A percentile compares a stretch with the other conserved stretches of the same genome.
phyloP scores from a whole-genome alignment of 2,888 invertebrate genomes.

The Clistopyga incitator region DNA sequence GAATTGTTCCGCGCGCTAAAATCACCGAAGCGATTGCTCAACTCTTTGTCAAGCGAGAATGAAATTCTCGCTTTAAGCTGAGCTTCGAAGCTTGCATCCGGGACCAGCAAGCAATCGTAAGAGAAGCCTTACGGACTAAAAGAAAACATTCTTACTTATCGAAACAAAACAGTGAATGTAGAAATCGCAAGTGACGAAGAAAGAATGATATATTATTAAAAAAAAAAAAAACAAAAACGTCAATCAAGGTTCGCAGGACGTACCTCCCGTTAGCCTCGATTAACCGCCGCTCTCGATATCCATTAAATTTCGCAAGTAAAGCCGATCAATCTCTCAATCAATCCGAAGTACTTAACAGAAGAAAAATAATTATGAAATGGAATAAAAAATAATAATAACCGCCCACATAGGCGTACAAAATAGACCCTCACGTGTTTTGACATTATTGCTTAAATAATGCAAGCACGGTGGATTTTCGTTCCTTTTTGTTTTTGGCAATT shows the following conservation, averaged over 20 bases:
- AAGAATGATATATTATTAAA: not conserved
- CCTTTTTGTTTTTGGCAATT: conserved; percentile 65
- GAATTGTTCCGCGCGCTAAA: conserved; percentile 81
- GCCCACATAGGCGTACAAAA: conserved; percentile 79
- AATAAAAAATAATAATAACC: conserved; percentile 57
- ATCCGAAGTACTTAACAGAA: conserved; percentile 8
- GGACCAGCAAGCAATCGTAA: conserved; percentile 82
- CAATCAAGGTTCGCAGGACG: conserved; percentile 70
- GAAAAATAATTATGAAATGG: conserved; percentile 20
- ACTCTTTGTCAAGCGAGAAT: conserved; percentile 29
- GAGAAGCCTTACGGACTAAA: conserved; percentile 70
- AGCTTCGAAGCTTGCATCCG: conserved; percentile 70
- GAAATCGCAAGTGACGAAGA: conserved; percentile 32
- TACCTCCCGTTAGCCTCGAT: conserved; percentile 72
- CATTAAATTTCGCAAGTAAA: conserved; percentile 17
- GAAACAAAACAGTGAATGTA: conserved; percentile 36
- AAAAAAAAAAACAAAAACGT: conserved; percentile 38
- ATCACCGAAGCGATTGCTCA: conserved; percentile 59
- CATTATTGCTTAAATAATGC: conserved; percentile 73
- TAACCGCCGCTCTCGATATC: conserved; percentile 35
- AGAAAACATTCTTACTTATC: conserved; percentile 50
- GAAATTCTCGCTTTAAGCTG: conserved; percentile 24
- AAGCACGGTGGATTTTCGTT: conserved; percentile 75
- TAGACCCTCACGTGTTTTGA: conserved; percentile 74
- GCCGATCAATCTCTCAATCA: conserved; percentile 35